phyloP scores from a whole-genome alignment of 2,113 vertebrate species.

The Caracal caracal region DNA sequence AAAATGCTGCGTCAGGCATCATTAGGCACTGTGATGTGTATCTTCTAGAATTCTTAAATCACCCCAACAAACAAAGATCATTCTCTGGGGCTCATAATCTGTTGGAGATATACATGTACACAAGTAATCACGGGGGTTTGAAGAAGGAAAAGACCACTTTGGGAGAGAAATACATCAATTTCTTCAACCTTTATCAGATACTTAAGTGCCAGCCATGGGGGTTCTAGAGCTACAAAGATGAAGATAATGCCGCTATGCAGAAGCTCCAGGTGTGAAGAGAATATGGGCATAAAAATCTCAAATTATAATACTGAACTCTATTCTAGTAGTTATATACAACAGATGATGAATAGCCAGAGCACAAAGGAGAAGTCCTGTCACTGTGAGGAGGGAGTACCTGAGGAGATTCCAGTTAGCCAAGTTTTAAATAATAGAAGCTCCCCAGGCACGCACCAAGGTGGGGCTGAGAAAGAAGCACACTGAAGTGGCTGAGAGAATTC shows the following conservation, averaged over 20 bases:
- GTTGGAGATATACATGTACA: background rate
- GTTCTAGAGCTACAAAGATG: background rate
- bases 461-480: background rate
- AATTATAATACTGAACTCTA: background rate
- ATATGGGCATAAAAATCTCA: background rate
- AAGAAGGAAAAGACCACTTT: background rate
- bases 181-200: background rate
- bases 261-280: background rate
- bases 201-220: background rate
- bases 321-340: background rate
- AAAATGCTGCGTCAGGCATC: background rate
- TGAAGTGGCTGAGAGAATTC: background rate
- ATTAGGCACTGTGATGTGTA: background rate
- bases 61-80: background rate
- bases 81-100: constrained; percentile 24
- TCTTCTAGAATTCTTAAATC: background rate
- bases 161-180: background rate
- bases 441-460: background rate
- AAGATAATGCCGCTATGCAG: background rate
- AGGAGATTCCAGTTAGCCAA: background rate
- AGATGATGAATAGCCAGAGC: background rate
- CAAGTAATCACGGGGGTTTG: background rate
- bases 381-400: background rate
- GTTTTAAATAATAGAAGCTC: background rate
- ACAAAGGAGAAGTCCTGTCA: background rate